These are phyloP conservation scores for Solenopsis fugax DNA, from an alignment of 1,140 invertebrate species.

Conservation along the genomic window DNA sequence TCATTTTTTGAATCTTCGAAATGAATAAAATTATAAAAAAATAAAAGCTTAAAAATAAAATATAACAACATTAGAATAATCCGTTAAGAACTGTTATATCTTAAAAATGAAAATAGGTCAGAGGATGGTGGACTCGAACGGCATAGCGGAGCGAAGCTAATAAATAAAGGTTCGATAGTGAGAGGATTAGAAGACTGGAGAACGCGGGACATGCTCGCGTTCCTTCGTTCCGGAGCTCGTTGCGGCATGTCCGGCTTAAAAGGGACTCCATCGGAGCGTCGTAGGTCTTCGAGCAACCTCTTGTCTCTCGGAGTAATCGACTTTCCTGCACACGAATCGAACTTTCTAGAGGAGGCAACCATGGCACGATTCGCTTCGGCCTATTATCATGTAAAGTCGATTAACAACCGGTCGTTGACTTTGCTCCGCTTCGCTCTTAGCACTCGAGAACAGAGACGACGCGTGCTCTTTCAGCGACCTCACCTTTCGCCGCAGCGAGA, in stretches of 20 bases:
- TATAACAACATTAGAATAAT: background rate
- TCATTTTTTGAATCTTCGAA: background rate
- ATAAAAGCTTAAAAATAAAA: background rate
- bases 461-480: background rate
- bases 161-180: conserved; percentile 1
- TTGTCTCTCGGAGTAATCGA: conserved; percentile 66
- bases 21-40: background rate
- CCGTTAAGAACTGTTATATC: background rate
- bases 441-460: background rate
- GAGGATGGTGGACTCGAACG: background rate
- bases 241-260: conserved; percentile 62
- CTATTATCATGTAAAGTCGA: conserved; percentile 63
- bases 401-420: conserved; percentile 65
- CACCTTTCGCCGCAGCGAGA: conserved; percentile 20
- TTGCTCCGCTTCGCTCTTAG: conserved; percentile 41
- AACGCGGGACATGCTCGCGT: conserved; percentile 33
- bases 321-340: conserved; percentile 71
- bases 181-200: conserved; percentile 15
- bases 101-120: background rate
- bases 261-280: conserved; percentile 61
- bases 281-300: conserved; percentile 66
- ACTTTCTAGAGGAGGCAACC: conserved; percentile 65
- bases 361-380: conserved; percentile 67
- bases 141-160: background rate
- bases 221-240: conserved; percentile 40